Conservation (phyloP, 2,113 vertebrate species). For the Grammomys dolichurus region DNA sequence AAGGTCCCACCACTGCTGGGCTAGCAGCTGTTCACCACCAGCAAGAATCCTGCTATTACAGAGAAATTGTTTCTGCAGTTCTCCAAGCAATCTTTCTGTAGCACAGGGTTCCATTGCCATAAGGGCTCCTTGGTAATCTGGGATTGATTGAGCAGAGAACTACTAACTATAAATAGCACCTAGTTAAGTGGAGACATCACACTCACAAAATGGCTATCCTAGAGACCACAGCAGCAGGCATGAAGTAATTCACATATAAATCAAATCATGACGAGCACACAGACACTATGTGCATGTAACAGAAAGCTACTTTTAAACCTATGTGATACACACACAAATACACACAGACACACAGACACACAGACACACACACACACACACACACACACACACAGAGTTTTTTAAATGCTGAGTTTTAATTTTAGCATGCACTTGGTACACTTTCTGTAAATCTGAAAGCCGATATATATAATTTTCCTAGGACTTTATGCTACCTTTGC, state of each 20-base stretch:
- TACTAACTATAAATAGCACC: slow-evolving; percentile 58
- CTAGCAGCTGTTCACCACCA: slow-evolving; percentile 85
- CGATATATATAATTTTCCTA: background rate
- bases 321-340: background rate
- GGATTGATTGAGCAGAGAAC: slow-evolving; percentile 19
- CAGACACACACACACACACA: background rate
- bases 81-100: slow-evolving; percentile 64
- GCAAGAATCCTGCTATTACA: slow-evolving; percentile 72
- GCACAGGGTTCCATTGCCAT: background rate
- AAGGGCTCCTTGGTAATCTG: background rate
- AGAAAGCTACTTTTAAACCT: background rate
- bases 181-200: slow-evolving; percentile 33
- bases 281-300: background rate
- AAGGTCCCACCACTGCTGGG: slow-evolving; percentile 84
- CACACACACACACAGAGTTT: background rate
- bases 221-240: background rate
- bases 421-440: background rate
- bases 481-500: background rate
- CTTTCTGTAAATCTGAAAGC: background rate
- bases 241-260: background rate
- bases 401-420: slow-evolving; percentile 9
- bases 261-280: background rate
- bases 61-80: slow-evolving; percentile 60
- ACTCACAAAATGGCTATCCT: background rate
- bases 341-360: background rate